Conservation (phyloP, 1,140 invertebrate genomes). For the Neotoxoptera formosana region DNA sequence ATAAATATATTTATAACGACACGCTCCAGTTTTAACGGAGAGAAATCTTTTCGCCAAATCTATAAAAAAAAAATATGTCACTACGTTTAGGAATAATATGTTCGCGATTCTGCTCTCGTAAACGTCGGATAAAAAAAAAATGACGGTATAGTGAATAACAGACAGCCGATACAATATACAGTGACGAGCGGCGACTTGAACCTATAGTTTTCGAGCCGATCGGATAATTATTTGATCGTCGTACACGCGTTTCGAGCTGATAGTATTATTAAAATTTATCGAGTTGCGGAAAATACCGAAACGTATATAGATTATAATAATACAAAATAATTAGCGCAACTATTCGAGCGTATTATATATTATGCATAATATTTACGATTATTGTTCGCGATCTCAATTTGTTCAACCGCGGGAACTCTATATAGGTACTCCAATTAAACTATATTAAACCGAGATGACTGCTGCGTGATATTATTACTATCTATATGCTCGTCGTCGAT, state of each 20-base stretch:
- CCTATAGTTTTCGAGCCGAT: not conserved
- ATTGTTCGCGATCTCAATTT: not conserved
- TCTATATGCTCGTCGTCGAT: not conserved
- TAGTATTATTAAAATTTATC: not conserved
- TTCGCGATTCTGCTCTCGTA: not conserved
- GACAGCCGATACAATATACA: too few species aligned
- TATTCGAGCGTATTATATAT: not conserved
- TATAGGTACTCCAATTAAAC: not conserved
- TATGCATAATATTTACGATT: not conserved
- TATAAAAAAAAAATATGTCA: not conserved
- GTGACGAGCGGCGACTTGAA: not conserved
- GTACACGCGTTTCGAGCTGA: not conserved
- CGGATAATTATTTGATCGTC: not conserved
- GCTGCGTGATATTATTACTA: too few species aligned
- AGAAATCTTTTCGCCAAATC: not conserved
- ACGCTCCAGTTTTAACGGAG: not conserved
- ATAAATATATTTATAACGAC: too few species aligned
- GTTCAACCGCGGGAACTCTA: not conserved
- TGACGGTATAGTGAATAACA: not conserved
- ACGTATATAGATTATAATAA: not conserved
- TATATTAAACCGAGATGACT: constrained; percentile 18
- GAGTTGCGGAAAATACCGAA: not conserved
- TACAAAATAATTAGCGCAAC: not conserved
- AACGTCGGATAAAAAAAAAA: not conserved
- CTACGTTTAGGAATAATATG: not conserved